These are phyloP conservation scores for Notechis scutatus DNA, from an alignment of 2,113 vertebrate genomes.

Conservation along the genomic window DNA sequence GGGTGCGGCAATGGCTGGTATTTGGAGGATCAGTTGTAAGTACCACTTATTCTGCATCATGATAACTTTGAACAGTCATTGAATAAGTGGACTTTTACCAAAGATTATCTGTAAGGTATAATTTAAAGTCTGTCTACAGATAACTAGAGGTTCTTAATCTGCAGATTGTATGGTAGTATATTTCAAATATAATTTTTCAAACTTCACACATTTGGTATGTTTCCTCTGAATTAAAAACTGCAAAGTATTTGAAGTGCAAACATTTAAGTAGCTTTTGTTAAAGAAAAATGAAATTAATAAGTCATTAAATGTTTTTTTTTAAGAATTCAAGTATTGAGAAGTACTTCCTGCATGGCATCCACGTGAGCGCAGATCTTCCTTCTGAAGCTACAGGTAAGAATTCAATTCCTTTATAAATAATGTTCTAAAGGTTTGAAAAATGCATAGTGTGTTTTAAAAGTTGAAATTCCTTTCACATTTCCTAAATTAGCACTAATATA, in stretches of 20 bases:
- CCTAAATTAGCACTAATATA: background rate
- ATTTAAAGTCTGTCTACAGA: background rate
- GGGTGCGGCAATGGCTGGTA: background rate
- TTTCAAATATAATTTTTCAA: background rate
- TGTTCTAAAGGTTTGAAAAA: background rate
- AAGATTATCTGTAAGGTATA: background rate
- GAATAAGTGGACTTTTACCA: background rate
- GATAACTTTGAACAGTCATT: background rate
- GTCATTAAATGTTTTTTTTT: constrained; percentile 8
- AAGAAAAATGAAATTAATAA: background rate
- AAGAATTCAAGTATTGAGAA: constrained; percentile 67
- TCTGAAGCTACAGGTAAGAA: constrained; percentile 68
- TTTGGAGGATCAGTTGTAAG: background rate
- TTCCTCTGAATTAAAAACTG: background rate
- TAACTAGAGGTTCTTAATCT: background rate
- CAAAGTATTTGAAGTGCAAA: background rate
- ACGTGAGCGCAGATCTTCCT: constrained; percentile 56
- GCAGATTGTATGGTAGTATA: background rate
- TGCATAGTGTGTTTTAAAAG: background rate
- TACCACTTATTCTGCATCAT: background rate
- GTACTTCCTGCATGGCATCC: constrained; percentile 68
- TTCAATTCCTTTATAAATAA: background rate
- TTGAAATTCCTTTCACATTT: background rate
- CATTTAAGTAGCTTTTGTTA: background rate
- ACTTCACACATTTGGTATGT: background rate